Conservation (phyloP, 2,797 vertebrate genomes). For the Chanos chanos region DNA sequence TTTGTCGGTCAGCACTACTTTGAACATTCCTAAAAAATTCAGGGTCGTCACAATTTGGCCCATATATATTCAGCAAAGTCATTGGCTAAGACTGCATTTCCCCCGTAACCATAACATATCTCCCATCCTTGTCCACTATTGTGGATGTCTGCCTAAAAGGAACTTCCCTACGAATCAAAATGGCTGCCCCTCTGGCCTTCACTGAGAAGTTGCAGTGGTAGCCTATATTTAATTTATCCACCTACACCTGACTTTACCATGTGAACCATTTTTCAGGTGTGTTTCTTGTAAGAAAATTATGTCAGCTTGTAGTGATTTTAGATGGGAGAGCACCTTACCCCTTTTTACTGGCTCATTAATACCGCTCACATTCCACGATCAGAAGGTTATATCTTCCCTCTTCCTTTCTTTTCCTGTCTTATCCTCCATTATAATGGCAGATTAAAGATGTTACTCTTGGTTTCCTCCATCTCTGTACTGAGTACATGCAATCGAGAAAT, state of each 20-base stretch:
- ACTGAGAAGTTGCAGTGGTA: slow-evolving; percentile 13
- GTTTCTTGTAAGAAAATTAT: slow-evolving; percentile 21
- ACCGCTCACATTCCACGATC: slow-evolving; percentile 14
- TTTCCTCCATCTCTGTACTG: no score
- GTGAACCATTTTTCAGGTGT: slow-evolving; percentile 15
- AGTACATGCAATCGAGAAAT: no score
- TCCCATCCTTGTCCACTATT: slow-evolving; percentile 4
- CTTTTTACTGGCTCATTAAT: slow-evolving; percentile 26
- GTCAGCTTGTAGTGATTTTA: not conserved
- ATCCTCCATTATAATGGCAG: no score
- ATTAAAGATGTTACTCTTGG: no score
- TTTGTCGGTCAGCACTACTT: no score
- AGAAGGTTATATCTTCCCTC: not conserved
- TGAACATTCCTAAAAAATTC: not conserved
- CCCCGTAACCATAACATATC: slow-evolving; percentile 6
- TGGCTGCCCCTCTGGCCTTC: slow-evolving; percentile 15
- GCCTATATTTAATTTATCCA: slow-evolving; percentile 22
- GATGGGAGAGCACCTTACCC: not conserved
- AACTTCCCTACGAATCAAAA: not conserved
- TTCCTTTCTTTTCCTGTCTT: no score
- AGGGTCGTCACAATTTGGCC: slow-evolving; percentile 2
- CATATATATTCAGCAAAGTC: slow-evolving; percentile 14
- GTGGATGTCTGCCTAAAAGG: not conserved
- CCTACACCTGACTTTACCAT: slow-evolving; percentile 7
- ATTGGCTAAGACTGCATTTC: not conserved